Conservation (phyloP, 1,140 invertebrate species). For the Scylla paramamosain region DNA sequence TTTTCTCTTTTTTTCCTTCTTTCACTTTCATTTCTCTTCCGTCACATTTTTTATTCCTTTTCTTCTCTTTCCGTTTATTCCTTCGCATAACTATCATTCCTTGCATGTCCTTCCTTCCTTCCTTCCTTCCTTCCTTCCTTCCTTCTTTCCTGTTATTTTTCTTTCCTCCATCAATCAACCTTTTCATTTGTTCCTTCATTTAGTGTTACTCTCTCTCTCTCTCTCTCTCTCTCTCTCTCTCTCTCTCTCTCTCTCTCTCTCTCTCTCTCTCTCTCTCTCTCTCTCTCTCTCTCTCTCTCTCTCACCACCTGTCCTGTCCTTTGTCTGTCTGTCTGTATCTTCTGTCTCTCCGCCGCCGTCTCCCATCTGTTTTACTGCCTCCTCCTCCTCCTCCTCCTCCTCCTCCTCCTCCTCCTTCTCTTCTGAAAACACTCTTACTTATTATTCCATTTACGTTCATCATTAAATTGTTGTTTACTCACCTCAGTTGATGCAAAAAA, state of each 20-base stretch:
- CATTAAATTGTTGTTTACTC: no score
- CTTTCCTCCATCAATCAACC: background rate
- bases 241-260: background rate
- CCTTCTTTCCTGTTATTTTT: background rate
- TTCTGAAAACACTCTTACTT: no score
- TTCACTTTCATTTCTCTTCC: background rate
- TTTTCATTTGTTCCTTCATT: background rate
- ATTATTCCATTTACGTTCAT: no score
- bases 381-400: background rate
- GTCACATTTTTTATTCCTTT: background rate
- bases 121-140: background rate
- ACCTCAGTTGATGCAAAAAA: no score
- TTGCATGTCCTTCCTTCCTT: background rate
- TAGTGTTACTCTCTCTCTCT: background rate
- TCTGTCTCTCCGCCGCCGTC: conserved; percentile 6
- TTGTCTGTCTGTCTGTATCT: background rate
- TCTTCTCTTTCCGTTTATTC: background rate
- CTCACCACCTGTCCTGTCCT: background rate
- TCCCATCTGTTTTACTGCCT: conserved; percentile 6
- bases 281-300: background rate
- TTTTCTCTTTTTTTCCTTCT: background rate
- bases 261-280: background rate
- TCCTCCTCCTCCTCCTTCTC: background rate
- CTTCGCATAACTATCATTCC: background rate
- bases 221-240: background rate